A percentile compares a stretch with the other conserved stretches of the same genome.
These are phyloP conservation scores for Drosophila kikkawai DNA, from an alignment of 1,140 invertebrate species.

Conservation along the genomic window DNA sequence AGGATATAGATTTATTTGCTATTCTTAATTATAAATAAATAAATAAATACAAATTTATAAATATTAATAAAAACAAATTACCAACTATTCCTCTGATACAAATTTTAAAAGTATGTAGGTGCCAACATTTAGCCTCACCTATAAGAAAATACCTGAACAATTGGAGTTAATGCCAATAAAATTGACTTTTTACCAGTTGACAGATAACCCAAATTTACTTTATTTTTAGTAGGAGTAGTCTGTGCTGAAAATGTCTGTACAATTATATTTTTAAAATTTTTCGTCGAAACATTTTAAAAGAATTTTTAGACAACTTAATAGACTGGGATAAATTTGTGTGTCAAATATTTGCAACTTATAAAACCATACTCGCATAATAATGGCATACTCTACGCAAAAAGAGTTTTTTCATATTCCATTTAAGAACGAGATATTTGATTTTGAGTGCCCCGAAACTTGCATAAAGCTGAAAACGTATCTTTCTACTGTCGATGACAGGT, in stretches of 20 bases:
- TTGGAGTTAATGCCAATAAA: no score
- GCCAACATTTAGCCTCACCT: no score
- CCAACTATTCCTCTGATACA: no score
- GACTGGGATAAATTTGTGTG: constrained; percentile 36
- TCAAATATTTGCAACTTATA: constrained; percentile 8
- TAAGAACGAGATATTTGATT: constrained; percentile 57
- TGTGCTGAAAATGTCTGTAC: background rate
- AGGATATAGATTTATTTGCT: no score
- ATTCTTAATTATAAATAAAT: no score
- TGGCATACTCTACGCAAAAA: constrained; percentile 79
- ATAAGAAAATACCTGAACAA: no score
- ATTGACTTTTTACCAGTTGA: no score
- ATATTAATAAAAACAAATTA: no score
- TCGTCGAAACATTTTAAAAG: background rate
- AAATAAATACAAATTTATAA: no score
- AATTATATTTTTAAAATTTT: background rate
- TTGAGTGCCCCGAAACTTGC: constrained; percentile 55
- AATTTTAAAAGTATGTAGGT: no score
- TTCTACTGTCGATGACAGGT: constrained; percentile 68
- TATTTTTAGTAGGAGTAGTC: background rate
- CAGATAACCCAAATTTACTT: no score
- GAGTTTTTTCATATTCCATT: constrained; percentile 76
- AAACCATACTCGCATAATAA: constrained; percentile 12
- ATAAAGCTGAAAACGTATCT: constrained; percentile 70
- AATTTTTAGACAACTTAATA: constrained; percentile 23